These are phyloP conservation scores for Drosophila siamana DNA, from an alignment of 2,888 invertebrate species.

Conservation along the genomic window DNA sequence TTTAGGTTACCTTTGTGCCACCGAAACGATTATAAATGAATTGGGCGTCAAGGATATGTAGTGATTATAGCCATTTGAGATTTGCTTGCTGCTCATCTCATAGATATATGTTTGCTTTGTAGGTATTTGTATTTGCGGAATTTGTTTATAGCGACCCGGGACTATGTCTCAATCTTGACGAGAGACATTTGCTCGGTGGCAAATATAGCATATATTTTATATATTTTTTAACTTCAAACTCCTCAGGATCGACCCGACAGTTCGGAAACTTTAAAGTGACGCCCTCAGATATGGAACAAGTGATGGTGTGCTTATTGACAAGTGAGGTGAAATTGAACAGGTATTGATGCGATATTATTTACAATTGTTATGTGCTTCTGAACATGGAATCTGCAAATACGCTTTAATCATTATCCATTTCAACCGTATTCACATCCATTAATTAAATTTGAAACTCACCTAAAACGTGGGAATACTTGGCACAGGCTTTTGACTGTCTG, in stretches of 20 bases:
- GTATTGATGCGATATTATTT: background rate
- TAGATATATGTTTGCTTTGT: conserved; percentile 15
- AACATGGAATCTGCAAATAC: conserved; percentile 19
- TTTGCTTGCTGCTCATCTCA: conserved; percentile 47
- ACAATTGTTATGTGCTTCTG: conserved; percentile 4
- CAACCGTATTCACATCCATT: too few relatives aligned
- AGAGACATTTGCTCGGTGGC: conserved; percentile 53
- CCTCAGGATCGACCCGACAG: conserved; percentile 41
- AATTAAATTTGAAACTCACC: conserved; percentile 10
- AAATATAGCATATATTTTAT: conserved; percentile 13
- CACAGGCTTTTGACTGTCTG: background rate
- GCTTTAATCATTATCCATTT: too few relatives aligned
- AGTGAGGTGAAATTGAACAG: conserved; percentile 30
- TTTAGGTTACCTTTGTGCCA: conserved; percentile 24
- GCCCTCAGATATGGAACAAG: conserved; percentile 22
- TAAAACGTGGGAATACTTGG: conserved; percentile 1
- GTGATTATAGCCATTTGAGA: conserved; percentile 49
- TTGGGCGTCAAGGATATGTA: conserved; percentile 33
- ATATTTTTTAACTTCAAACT: conserved; percentile 36
- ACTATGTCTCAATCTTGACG: conserved; percentile 58
- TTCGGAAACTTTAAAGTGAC: conserved; percentile 41
- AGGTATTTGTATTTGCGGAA: conserved; percentile 1
- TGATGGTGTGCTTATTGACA: conserved; percentile 34
- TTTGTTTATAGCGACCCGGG: conserved; percentile 37
- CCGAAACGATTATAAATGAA: conserved; percentile 26